These are phyloP conservation scores for Drosophila lacicola DNA, from an alignment of 2,888 invertebrate genomes.

Conservation along the genomic window DNA sequence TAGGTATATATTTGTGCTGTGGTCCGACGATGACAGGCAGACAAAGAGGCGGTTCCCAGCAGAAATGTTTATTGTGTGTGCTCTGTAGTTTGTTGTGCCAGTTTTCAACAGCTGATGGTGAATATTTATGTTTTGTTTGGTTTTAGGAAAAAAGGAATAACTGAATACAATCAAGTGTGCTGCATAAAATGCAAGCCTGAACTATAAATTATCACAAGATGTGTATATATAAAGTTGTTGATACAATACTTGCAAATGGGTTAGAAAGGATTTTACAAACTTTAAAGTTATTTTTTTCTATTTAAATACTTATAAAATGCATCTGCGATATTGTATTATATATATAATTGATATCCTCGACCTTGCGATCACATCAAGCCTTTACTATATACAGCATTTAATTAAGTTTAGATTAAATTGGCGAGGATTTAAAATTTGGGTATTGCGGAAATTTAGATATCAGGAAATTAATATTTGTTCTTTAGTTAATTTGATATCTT, in stretches of 20 bases:
- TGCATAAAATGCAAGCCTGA: constrained; percentile 1
- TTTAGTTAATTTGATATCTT: too few species aligned
- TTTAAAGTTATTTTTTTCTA: neutral
- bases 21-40: constrained; percentile 43
- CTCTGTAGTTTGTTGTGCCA: constrained; percentile 53
- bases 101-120: constrained; percentile 63
- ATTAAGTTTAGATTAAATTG: too few species aligned
- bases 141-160: constrained; percentile 17
- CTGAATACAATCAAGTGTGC: constrained; percentile 16
- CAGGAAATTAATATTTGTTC: too few species aligned
- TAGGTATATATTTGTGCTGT: constrained; percentile 16
- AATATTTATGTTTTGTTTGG: constrained; percentile 64
- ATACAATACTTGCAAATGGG: neutral
- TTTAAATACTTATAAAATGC: neutral
- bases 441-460: too few species aligned
- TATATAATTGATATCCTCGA: too few species aligned
- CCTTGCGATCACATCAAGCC: too few species aligned
- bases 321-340: too few species aligned
- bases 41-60: constrained; percentile 33
- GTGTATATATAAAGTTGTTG: neutral
- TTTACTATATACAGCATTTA: too few species aligned
- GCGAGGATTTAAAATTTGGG: too few species aligned
- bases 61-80: constrained; percentile 40
- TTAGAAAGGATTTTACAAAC: constrained; percentile 3
- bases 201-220: constrained; percentile 9